A percentile compares a stretch with the other conserved stretches of the same genome.
phyloP scores from a whole-genome alignment of 2,888 invertebrate genomes.

The Magallana nippona region DNA sequence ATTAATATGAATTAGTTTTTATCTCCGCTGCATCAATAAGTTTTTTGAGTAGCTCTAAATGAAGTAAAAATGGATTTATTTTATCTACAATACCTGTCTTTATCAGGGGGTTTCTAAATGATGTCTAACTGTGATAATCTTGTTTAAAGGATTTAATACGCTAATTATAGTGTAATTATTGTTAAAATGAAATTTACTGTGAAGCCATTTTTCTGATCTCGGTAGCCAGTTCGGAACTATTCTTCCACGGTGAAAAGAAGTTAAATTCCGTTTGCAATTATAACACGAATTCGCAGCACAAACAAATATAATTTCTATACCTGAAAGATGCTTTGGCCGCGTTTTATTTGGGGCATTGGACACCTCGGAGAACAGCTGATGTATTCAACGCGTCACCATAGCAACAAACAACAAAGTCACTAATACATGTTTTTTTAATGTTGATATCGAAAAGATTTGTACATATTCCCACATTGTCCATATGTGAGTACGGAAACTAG shows the following conservation, averaged over 20 bases:
- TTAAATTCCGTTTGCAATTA: neutral
- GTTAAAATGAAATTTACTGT: conserved; percentile 28
- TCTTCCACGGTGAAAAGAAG: neutral
- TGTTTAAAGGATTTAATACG: neutral
- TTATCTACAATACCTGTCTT: conserved; percentile 17
- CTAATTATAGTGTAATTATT: conserved; percentile 3
- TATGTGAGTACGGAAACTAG: no score
- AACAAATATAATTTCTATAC: no score
- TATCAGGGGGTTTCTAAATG: neutral
- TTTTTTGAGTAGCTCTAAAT: conserved; percentile 27
- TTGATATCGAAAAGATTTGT: no score
- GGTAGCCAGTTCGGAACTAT: neutral
- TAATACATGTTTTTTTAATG: no score
- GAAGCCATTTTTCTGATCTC: conserved; percentile 14
- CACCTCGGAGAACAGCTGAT: no score
- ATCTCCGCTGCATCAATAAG: conserved; percentile 13
- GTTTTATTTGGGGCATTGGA: no score
- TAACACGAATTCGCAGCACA: no score
- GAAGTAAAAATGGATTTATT: conserved; percentile 13
- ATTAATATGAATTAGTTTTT: conserved; percentile 33
- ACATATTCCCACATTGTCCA: no score
- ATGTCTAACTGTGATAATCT: conserved; percentile 3
- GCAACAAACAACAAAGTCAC: no score
- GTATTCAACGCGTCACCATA: no score
- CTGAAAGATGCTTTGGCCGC: no score